These are phyloP conservation scores for Anseranas semipalmata DNA, from an alignment of 2,113 vertebrate species.

Conservation along the genomic window DNA sequence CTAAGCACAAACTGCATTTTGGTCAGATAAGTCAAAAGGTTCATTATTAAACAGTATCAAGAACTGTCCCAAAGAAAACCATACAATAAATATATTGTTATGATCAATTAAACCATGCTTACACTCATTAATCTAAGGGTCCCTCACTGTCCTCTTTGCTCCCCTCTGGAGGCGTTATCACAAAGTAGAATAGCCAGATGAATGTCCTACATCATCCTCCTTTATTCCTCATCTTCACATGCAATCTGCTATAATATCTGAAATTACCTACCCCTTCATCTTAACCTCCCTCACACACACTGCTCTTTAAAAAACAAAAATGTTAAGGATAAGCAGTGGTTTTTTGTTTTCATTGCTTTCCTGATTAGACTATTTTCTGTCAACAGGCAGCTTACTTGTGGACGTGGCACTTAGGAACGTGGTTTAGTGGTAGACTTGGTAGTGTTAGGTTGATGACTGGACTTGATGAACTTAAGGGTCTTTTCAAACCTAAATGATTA, in stretches of 20 bases:
- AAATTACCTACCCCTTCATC: background rate
- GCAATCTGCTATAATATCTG: background rate
- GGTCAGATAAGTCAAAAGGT: background rate
- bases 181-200: fast-evolving
- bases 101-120: background rate
- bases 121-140: background rate
- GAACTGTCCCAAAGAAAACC: background rate
- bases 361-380: constrained; percentile 11
- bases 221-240: background rate
- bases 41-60: background rate
- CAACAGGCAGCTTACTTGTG: background rate
- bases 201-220: background rate
- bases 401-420: background rate
- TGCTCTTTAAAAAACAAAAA: background rate
- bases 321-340: background rate
- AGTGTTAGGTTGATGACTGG: too few species aligned
- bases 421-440: background rate
- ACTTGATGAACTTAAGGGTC: background rate
- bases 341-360: background rate
- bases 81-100: background rate
- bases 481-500: background rate
- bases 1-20: background rate
- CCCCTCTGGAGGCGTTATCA: background rate
- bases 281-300: background rate
- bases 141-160: background rate